Conservation (phyloP, 2,113 vertebrate genomes). For the Dicerorhinus sumatrensis region DNA sequence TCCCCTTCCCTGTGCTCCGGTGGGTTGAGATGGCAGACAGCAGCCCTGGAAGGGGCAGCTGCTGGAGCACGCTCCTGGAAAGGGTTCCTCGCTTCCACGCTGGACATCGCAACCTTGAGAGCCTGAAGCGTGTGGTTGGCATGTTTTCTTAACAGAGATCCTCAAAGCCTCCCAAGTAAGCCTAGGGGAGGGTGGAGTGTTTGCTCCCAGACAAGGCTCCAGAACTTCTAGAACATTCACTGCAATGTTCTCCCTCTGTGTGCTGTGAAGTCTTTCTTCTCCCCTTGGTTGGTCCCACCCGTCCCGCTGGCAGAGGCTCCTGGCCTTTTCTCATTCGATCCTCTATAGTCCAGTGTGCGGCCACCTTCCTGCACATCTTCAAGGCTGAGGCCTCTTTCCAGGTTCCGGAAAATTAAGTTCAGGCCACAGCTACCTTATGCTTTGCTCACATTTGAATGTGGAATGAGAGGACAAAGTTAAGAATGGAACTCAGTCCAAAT, state of each 20-base stretch:
- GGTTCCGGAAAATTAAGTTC: not conserved
- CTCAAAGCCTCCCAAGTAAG: accelerated
- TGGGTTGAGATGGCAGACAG: accelerated
- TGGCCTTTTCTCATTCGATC: not conserved
- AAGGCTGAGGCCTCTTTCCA: not conserved
- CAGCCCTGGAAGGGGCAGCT: not conserved
- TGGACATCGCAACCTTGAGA: accelerated
- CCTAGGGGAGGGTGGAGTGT: no score
- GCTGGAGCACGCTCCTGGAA: accelerated
- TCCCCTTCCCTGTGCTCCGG: not conserved
- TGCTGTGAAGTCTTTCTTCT: not conserved
- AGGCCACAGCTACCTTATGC: not conserved
- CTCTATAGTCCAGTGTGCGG: accelerated
- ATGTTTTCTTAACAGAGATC: accelerated
- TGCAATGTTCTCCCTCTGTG: accelerated
- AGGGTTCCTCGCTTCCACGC: accelerated
- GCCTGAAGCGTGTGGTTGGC: accelerated
- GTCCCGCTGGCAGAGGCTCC: not conserved
- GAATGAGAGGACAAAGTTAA: accelerated
- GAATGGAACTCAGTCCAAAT: accelerated
- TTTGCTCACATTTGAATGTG: accelerated
- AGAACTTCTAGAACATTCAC: not conserved
- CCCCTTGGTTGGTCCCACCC: not conserved
- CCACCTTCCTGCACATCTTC: not conserved
- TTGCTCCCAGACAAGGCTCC: not conserved